Conservation (phyloP, 2,113 vertebrate species). For the Xenopus borealis region DNA sequence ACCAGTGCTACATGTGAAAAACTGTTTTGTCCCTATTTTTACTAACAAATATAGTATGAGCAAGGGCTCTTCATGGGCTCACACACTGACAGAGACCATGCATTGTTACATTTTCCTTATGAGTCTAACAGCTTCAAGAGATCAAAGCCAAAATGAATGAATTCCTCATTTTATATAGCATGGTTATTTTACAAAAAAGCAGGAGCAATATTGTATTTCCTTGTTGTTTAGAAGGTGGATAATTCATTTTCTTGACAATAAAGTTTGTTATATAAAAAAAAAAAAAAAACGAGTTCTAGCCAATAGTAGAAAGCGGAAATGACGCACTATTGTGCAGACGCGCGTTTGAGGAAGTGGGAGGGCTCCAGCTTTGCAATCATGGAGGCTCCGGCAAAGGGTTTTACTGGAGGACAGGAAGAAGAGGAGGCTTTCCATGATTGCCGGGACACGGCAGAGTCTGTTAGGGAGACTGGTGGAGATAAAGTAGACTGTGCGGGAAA, state of each 20-base stretch:
- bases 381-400: constrained; percentile 1
- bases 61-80: too few species aligned
- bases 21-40: too few species aligned
- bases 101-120: too few species aligned
- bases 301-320: not conserved
- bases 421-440: not conserved
- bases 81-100: too few species aligned
- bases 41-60: too few species aligned
- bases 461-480: not conserved
- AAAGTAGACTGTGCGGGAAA: not conserved
- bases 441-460: not conserved
- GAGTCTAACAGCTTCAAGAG: too few species aligned
- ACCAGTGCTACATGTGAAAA: too few species aligned
- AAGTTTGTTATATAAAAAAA: not conserved
- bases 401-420: not conserved
- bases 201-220: too few species aligned
- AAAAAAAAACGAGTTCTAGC: not conserved
- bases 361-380: not conserved
- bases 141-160: too few species aligned
- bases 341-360: not conserved
- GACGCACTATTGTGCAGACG: not conserved
- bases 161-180: too few species aligned
- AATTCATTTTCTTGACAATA: not conserved
- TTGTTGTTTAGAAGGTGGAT: too few species aligned
- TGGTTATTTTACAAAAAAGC: too few species aligned